These are phyloP conservation scores for Entomyzon cyanotis DNA, from an alignment of 2,113 vertebrate species.

Conservation along the genomic window DNA sequence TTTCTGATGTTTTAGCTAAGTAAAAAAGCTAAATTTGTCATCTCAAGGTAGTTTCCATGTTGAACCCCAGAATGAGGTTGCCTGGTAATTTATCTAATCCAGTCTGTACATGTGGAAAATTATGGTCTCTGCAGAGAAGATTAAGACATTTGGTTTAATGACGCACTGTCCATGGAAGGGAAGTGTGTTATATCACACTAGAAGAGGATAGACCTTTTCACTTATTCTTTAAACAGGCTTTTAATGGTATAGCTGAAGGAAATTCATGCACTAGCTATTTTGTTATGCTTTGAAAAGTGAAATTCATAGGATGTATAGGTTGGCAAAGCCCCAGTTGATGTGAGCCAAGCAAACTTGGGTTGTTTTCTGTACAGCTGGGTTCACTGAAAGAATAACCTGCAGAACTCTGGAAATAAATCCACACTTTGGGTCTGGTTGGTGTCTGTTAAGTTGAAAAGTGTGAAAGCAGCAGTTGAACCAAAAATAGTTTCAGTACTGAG, in stretches of 20 bases:
- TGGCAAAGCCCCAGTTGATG: neutral
- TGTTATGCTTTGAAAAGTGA: neutral
- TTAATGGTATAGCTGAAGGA: neutral
- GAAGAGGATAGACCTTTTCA: neutral
- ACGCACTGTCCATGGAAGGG: rapidly evolving
- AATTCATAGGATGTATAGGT: neutral
- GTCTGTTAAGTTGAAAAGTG: neutral
- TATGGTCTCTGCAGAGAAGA: neutral
- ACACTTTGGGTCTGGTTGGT: neutral
- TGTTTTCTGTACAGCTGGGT: conserved; percentile 1
- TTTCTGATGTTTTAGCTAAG: neutral
- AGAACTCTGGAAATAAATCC: neutral
- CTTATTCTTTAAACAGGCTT: neutral
- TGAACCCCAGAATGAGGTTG: neutral
- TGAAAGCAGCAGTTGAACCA: neutral
- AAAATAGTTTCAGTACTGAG: neutral
- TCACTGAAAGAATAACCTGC: neutral
- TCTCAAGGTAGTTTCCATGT: neutral
- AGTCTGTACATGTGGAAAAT: neutral
- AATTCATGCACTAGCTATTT: neutral
- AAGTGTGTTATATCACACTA: neutral
- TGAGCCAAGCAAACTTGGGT: conserved; percentile 3
- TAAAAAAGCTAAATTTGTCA: neutral
- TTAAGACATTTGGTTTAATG: rapidly evolving
- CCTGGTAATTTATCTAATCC: neutral